Percentiles rank a stretch among this genome's conserved stretches.
These are phyloP conservation scores for Clamator glandarius DNA, from an alignment of 2,797 vertebrate genomes.

Conservation along the genomic window DNA sequence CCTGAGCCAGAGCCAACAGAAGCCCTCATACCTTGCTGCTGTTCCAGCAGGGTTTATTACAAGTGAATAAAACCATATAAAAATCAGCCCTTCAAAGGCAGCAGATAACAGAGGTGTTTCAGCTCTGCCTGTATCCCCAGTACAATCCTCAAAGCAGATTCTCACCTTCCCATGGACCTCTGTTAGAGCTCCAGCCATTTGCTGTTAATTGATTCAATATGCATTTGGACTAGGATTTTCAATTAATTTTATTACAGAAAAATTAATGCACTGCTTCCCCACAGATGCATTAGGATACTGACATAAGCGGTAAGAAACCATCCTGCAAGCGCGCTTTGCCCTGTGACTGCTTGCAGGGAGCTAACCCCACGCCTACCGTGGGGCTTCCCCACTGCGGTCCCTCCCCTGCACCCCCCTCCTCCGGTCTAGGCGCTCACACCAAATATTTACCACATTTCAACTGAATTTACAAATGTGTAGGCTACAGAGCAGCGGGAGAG, in stretches of 20 bases:
- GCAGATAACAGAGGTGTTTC: background rate
- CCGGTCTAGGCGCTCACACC: background rate
- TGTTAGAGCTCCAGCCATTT: background rate
- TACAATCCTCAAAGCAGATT: background rate
- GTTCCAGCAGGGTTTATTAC: background rate
- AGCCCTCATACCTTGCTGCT: background rate
- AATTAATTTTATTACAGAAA: conserved; percentile 36
- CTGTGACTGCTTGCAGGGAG: background rate
- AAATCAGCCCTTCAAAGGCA: background rate
- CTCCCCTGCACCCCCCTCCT: fast-evolving
- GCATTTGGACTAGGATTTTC: background rate
- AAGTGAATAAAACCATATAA: background rate
- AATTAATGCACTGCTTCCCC: conserved; percentile 19
- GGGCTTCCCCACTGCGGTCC: background rate
- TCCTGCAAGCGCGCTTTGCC: fast-evolving
- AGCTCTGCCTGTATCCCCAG: background rate
- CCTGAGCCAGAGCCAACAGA: background rate
- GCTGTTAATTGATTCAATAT: background rate
- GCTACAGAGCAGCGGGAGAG: background rate
- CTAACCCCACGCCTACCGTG: fast-evolving
- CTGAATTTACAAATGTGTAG: fast-evolving
- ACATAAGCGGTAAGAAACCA: background rate
- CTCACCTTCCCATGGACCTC: background rate
- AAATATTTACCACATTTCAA: fast-evolving
- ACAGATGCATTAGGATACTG: background rate